Conservation (phyloP, 2,888 invertebrate genomes). For the Cantharis rustica region DNA sequence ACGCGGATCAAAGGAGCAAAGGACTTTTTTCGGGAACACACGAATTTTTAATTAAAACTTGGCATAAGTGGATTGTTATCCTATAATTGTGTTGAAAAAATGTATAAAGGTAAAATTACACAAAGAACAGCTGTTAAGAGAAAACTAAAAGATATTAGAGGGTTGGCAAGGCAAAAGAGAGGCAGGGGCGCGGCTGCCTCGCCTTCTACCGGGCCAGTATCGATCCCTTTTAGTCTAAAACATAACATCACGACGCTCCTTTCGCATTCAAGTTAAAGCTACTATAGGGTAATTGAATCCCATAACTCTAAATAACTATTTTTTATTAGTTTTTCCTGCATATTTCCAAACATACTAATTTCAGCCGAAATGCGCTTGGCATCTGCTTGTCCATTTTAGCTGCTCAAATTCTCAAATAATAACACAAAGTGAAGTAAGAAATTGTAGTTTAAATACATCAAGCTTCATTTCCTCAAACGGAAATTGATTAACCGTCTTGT, state of each 20-base stretch:
- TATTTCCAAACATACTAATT: not conserved
- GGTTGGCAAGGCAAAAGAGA: constrained; percentile 33
- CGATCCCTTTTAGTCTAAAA: constrained; percentile 40
- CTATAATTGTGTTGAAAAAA: not conserved
- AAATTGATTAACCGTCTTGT: constrained; percentile 18
- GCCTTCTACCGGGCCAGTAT: constrained; percentile 48
- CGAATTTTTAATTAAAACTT: constrained; percentile 16
- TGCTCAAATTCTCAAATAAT: not conserved
- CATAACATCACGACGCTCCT: constrained; percentile 12
- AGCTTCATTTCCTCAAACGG: not conserved
- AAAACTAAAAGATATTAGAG: constrained; percentile 36
- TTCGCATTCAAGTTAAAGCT: constrained; percentile 1
- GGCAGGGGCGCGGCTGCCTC: constrained; percentile 44
- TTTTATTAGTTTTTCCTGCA: not conserved
- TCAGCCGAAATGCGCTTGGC: not conserved
- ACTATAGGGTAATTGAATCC: not conserved
- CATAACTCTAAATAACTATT: not conserved
- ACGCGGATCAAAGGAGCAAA: constrained; percentile 21
- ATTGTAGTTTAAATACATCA: not conserved
- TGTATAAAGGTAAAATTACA: constrained; percentile 14
- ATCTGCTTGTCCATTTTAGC: not conserved
- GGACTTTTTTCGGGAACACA: constrained; percentile 1
- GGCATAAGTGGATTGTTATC: constrained; percentile 2
- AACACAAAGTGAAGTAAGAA: not conserved
- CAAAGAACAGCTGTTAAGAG: constrained; percentile 30